These are phyloP conservation scores for Rhinopomastus cyanomelas DNA, from an alignment of 2,113 vertebrate genomes.

Conservation along the genomic window DNA sequence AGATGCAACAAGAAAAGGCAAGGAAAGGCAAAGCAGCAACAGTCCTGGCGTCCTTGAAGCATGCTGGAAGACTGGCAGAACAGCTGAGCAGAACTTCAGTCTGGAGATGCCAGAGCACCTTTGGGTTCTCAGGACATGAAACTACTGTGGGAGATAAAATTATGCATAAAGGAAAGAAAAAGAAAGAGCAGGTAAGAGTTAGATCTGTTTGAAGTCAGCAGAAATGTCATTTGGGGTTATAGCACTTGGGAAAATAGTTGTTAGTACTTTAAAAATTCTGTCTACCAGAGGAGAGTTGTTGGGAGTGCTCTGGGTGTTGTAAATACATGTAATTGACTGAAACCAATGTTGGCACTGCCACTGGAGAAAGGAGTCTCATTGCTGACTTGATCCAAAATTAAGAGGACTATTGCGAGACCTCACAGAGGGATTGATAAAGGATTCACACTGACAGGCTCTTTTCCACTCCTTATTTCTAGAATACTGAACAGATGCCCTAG, in stretches of 20 bases:
- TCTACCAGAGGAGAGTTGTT: neutral
- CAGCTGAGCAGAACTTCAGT: neutral
- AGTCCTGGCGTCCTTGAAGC: neutral
- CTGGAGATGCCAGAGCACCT: neutral
- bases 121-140: neutral
- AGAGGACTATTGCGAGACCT: neutral
- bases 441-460: constrained; percentile 12
- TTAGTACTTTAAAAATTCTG: neutral
- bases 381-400: neutral
- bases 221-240: neutral
- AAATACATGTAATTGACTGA: neutral
- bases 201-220: neutral
- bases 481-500: constrained; percentile 13
- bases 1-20: neutral
- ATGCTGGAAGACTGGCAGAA: neutral
- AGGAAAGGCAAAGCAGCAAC: fast-evolving
- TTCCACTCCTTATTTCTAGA: constrained; percentile 21
- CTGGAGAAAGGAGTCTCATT: neutral
- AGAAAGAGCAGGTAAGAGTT: neutral
- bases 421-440: neutral
- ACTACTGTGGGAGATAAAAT: neutral
- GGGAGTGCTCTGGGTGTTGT: neutral
- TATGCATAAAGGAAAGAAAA: neutral
- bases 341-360: neutral
- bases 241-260: neutral